Conservation (phyloP, 2,797 vertebrate genomes). For the Chrysocyon brachyurus region DNA sequence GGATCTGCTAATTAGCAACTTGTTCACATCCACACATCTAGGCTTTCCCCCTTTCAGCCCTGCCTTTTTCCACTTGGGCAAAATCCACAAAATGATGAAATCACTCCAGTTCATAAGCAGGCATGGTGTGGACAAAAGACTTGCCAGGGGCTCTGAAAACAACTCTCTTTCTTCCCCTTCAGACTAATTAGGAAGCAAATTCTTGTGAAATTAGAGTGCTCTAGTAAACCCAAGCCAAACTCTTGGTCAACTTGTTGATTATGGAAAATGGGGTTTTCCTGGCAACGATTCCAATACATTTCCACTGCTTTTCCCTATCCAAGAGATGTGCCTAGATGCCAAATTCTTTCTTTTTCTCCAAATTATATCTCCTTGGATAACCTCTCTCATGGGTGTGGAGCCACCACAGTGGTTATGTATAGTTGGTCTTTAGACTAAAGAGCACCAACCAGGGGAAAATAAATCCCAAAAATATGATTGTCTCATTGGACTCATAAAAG, state of each 20-base stretch:
- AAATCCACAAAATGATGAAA: background rate
- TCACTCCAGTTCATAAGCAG: background rate
- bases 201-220: slow-evolving; percentile 74
- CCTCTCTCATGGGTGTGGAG: slow-evolving; percentile 29
- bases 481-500: background rate
- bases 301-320: slow-evolving; percentile 51
- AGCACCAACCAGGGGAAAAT: slow-evolving; percentile 29
- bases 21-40: background rate
- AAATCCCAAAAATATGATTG: slow-evolving; percentile 20
- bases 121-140: background rate
- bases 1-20: background rate
- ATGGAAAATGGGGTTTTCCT: slow-evolving; percentile 72
- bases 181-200: slow-evolving; percentile 64
- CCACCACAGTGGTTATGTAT: slow-evolving; percentile 20
- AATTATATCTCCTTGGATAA: slow-evolving; percentile 64
- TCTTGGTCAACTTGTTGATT: slow-evolving; percentile 70
- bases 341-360: slow-evolving; percentile 62
- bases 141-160: background rate
- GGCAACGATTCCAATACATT: slow-evolving; percentile 56
- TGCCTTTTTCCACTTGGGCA: background rate
- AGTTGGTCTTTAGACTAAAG: slow-evolving; percentile 39
- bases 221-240: slow-evolving; percentile 61
- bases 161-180: background rate
- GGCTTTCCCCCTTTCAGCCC: background rate
- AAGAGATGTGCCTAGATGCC: slow-evolving; percentile 54